Evolutionary conservation across 2,113 vertebrate species (phyloP).

Genomic region (Suricata suricatta): DNA sequence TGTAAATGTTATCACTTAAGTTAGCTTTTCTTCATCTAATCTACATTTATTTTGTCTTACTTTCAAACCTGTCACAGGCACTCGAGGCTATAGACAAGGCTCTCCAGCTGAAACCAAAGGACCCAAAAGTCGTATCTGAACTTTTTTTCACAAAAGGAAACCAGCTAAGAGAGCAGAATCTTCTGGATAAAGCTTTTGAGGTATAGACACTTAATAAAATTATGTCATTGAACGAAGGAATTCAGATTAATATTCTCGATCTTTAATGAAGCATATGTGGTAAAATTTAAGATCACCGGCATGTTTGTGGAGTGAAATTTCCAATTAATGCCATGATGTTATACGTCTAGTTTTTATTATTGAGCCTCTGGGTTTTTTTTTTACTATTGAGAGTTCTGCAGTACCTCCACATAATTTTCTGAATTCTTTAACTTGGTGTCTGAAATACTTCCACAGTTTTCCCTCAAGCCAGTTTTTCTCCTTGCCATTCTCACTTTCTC

Average conservation of each 20-base stretch:
- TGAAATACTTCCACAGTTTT: not conserved
- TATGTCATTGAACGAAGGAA: not conserved
- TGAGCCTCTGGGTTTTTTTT: not conserved
- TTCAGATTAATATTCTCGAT: not conserved
- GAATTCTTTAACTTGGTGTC: not conserved
- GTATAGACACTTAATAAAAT: slow-evolving; percentile 77
- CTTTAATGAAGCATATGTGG: not conserved
- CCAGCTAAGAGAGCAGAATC: slow-evolving; percentile 94
- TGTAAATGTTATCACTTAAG: not conserved
- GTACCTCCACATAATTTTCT: not conserved
- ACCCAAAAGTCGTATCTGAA: slow-evolving; percentile 90
- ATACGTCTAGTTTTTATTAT: not conserved
- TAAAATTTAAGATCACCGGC: not conserved
- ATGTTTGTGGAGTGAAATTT: not conserved
- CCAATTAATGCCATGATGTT: not conserved
- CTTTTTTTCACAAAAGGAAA: slow-evolving; percentile 96
- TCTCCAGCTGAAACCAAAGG: slow-evolving; percentile 91
- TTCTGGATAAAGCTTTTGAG: slow-evolving; percentile 92
- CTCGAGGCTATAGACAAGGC: slow-evolving; percentile 91
- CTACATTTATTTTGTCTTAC: not conserved
- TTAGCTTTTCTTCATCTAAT: not conserved
- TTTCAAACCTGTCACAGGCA: slow-evolving; percentile 84
- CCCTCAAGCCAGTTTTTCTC: not conserved
- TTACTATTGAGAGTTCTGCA: not conserved
- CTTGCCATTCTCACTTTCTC: not conserved